Evolutionary conservation across 2,888 invertebrate genomes (phyloP).

Genomic region (Hermaeophaga mercurialis): DNA sequence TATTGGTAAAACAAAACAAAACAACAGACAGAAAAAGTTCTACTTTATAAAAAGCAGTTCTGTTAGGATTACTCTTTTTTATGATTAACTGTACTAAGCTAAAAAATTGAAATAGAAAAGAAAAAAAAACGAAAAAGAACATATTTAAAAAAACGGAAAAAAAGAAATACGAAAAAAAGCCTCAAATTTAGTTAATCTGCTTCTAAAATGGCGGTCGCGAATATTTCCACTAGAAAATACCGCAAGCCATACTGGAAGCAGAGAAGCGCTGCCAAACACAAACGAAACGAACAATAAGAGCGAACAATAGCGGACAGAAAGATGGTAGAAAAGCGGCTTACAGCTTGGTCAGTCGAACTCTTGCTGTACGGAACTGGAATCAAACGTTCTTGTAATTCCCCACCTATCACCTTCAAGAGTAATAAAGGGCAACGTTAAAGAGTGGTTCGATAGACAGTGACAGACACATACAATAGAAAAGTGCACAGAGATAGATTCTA

Average conservation of each 20-base stretch:
- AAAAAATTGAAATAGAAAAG: conserved; percentile 31
- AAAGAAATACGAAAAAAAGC: conserved; percentile 40
- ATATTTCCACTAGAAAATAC: conserved; percentile 22
- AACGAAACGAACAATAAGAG: conserved; percentile 57
- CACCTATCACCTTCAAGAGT: conserved; percentile 99
- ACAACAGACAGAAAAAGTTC: conserved; percentile 34
- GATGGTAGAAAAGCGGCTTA: conserved; percentile 80
- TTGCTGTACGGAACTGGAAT: conserved; percentile 99
- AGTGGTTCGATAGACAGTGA: conserved; percentile 65
- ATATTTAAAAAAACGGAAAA: conserved; percentile 36
- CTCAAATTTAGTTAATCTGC: conserved; percentile 44
- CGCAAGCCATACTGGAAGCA: conserved; percentile 50
- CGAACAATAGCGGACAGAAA: conserved; percentile 60
- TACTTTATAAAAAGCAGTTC: conserved; percentile 32
- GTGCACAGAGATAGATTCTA: conserved; percentile 62
- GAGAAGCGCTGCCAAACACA: conserved; percentile 54
- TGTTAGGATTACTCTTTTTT: conserved; percentile 19
- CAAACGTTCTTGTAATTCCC: conserved; percentile 99
- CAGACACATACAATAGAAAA: conserved; percentile 59
- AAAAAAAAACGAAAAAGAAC: conserved; percentile 27
- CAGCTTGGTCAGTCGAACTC: conserved; percentile 99
- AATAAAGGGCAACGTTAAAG: conserved; percentile 86
- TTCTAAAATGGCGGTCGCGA: conserved; percentile 40
- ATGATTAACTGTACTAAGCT: conserved; percentile 32
- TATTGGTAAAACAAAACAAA: conserved; percentile 28